Evolutionary conservation across 2,888 invertebrate species (phyloP).

Genomic region (Blastobasis lacticolella): DNA sequence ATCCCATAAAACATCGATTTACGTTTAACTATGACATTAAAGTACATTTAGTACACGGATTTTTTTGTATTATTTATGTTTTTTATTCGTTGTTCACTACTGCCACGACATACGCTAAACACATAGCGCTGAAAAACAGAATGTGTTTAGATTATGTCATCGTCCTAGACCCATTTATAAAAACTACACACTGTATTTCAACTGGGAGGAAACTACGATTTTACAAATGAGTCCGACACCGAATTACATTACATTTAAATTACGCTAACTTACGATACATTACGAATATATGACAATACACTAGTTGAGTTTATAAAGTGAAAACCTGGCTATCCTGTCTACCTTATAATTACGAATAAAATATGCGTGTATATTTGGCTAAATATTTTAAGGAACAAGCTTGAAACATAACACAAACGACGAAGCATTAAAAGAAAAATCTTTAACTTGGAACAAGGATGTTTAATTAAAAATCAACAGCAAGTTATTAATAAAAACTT

Average conservation of each 20-base stretch:
- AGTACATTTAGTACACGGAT: slow-evolving; percentile 51
- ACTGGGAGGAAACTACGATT: slow-evolving; percentile 10
- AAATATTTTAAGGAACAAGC: slow-evolving; percentile 55
- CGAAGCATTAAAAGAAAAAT: slow-evolving; percentile 49
- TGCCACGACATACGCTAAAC: slow-evolving; percentile 40
- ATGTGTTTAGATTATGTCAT: slow-evolving; percentile 34
- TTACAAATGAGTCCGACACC: slow-evolving; percentile 29
- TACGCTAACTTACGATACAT: slow-evolving; percentile 59
- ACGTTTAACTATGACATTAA: slow-evolving; percentile 61
- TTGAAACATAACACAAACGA: slow-evolving; percentile 43
- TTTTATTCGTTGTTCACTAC: slow-evolving; percentile 69
- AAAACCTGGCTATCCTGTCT: slow-evolving; percentile 75
- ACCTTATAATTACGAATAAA: slow-evolving; percentile 64
- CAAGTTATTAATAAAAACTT: slow-evolving; percentile 65
- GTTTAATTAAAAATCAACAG: slow-evolving; percentile 66
- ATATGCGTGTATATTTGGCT: slow-evolving; percentile 62
- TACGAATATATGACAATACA: slow-evolving; percentile 37
- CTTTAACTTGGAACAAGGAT: slow-evolving; percentile 66
- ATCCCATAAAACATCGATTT: slow-evolving; percentile 53
- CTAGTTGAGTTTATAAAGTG: slow-evolving; percentile 62
- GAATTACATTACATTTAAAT: slow-evolving; percentile 69
- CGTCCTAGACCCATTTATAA: slow-evolving; percentile 34
- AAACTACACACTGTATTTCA: neutral
- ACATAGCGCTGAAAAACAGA: slow-evolving; percentile 9
- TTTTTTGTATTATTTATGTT: slow-evolving; percentile 61